Evolutionary conservation across 2,888 invertebrate species (phyloP), one percentile per base, ranked within the genome.

Genomic region (Mesorhabditis spiculigera): DNA sequence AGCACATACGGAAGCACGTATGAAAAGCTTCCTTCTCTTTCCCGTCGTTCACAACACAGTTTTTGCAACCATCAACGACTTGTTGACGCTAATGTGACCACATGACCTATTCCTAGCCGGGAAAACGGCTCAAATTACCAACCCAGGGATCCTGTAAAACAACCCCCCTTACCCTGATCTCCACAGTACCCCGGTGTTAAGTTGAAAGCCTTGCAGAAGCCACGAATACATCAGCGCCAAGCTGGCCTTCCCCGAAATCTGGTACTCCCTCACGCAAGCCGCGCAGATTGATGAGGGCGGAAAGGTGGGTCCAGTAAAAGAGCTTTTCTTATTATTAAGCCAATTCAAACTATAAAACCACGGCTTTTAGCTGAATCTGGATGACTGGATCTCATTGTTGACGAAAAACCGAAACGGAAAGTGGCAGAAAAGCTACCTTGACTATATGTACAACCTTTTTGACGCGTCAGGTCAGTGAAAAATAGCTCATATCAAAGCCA

Each of bases 401-500:
- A 50, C 8, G n/a, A n/a, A 50, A n/a, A 50, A 50, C n/a, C 58
- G 58, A 50, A 50, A 50, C 58, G 58, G 58, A n/a, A 50, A 50
- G 4, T 77, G 77, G 77, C 75, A 74, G 69, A 73, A 73, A 63
- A 72, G 71, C 28, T 77, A 77, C 70, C 69, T 75, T 16, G 75
- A 77, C 61, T 77, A 77, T 67, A 75, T 77, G 72, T 77, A 75
- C 68, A 71, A 73, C 62, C 71, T 77, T 28, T 16, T 77, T 3
- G 77, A 77, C 61, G 77, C 75, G 43, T 75, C 75, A 13, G 77
- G 77, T 77, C 50, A 44, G 66, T 6, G 66, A 66, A 61, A 5
- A 66, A 43, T 58, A n/a, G n/a, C 10, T 58, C 58, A n/a, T 58
- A n/a, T 10, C n/a, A 13, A 10, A 58, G n/a, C 8, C n/a, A 63